Evolutionary conservation across 2,797 vertebrate species (phyloP).

Genomic region (Sus cebifrons): DNA sequence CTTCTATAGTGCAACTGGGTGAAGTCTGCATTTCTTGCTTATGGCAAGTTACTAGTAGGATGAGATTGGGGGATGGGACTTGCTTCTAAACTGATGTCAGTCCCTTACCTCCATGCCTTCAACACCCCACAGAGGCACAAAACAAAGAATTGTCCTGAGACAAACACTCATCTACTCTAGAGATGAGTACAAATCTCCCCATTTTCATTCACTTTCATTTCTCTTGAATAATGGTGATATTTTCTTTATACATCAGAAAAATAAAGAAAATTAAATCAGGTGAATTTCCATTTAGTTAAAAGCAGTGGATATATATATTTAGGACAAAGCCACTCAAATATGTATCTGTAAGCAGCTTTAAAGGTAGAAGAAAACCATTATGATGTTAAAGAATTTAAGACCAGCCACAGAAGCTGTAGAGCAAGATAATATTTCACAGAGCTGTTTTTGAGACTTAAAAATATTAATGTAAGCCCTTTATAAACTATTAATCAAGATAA

Average conservation of each 20-base stretch:
- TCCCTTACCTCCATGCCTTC: background rate
- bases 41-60: background rate
- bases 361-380: background rate
- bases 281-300: background rate
- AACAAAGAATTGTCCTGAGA: background rate
- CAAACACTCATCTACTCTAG: background rate
- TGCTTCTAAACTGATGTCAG: background rate
- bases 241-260: background rate
- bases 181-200: background rate
- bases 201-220: background rate
- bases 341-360: background rate
- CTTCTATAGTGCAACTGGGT: background rate
- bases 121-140: background rate
- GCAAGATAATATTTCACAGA: constrained; percentile 1
- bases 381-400: background rate
- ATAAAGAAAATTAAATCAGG: background rate
- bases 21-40: background rate
- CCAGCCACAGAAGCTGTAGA: background rate
- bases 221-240: background rate
- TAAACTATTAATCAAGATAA: background rate
- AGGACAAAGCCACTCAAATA: background rate
- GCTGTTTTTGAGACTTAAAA: constrained; percentile 17
- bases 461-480: background rate
- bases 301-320: background rate
- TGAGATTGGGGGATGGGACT: background rate